Evolutionary conservation across 2,888 invertebrate species (phyloP), one percentile per base, ranked within the genome.

Genomic region (Cyaniris semiargus): DNA sequence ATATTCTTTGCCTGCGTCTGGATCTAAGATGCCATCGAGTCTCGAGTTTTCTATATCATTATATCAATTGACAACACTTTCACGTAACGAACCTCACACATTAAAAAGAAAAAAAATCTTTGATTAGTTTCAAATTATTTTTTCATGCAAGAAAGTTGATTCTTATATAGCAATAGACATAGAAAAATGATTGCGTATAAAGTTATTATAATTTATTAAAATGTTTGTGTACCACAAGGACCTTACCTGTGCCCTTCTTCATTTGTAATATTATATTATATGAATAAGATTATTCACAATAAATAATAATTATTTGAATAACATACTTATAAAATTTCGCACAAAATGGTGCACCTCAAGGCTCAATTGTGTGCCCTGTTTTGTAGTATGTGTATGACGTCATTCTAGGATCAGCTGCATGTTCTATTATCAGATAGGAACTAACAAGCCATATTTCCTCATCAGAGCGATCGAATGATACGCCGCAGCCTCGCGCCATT

Each of bases 61-160:
- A 70, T 70, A 70, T 70, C 27, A 70, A 70, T 70, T 70, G 70
- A 31, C 66, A 66, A 66, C 31, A 70, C 70, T 70, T 31, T 70
- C 70, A n/a, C 27, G 7, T 31, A 70, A 70, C 31, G 70, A 70
- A 15, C 70, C 31, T 5, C 15, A 31, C 70, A 70, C 70, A 18
- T 70, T 27, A 18, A 15, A 31, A 31, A 66, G 10, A 34, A 27
- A 27, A 27, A 27, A 27, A 70, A 31, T 31, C 15, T 21, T 58
- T 70, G 70, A 70, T 70, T 31, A 5, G 8, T 31, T 70, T 70
- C 3, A 58, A 58, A 3, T 21, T 21, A 21, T 58, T 58, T 58
- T 58, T 21, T 8, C 58, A n/a, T n/a, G 53, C 18, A n/a, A n/a
- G 58, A 58, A n/a, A 8, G 58, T 21, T 8, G 38, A 38, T 38